Evolutionary conservation across 2,888 invertebrate species (phyloP).

Genomic region (Limnephilus auricula): DNA sequence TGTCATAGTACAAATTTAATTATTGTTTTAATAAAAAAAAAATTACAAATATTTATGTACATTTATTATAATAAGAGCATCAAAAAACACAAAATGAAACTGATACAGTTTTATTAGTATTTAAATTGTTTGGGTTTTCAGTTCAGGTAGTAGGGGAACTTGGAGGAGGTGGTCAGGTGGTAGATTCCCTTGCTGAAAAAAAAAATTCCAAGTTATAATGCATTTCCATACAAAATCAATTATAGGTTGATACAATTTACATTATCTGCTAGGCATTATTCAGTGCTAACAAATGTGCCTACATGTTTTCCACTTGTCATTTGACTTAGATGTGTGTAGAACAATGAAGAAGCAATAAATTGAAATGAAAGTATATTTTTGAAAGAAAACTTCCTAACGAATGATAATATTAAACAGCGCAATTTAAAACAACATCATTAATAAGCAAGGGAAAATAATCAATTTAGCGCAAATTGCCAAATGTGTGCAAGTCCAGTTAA

Average conservation of each 20-base stretch:
- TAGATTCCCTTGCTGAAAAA: conserved; percentile 53
- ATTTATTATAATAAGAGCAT: neutral
- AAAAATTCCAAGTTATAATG: neutral
- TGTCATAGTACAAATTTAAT: no score
- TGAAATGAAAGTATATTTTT: neutral
- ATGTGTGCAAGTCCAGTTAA: no score
- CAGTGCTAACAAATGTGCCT: no score
- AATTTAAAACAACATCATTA: no score
- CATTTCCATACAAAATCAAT: neutral
- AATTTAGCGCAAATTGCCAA: neutral
- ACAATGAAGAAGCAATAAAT: neutral
- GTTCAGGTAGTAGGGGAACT: conserved; percentile 39
- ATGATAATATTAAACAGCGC: neutral
- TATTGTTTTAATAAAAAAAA: no score
- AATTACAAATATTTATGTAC: no score
- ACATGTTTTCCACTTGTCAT: neutral
- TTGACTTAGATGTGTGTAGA: no score
- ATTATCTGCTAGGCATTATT: neutral
- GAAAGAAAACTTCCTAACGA: neutral
- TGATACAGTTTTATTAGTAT: neutral
- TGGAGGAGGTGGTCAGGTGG: conserved; percentile 23
- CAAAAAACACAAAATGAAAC: neutral
- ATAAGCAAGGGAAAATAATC: neutral
- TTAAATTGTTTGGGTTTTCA: neutral
- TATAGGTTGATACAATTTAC: neutral